Evolutionary conservation across 2,888 invertebrate genomes (phyloP).

Genomic region (Anoncus sp.): DNA sequence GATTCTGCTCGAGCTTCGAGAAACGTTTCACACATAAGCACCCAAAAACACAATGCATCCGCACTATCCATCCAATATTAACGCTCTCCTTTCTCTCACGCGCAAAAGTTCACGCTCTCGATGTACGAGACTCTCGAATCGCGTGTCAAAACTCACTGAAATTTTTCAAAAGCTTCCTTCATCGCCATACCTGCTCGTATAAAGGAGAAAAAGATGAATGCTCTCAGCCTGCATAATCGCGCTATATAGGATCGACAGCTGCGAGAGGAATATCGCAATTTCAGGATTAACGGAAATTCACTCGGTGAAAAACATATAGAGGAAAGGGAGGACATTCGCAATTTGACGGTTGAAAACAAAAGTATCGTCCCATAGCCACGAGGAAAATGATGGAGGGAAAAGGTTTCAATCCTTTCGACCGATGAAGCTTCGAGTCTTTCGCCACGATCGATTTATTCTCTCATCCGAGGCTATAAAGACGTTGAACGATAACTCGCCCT

Average conservation of each 20-base stretch:
- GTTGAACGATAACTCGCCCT: constrained; percentile 59
- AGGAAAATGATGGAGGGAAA: constrained; percentile 62
- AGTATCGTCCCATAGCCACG: constrained; percentile 47
- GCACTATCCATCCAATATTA: constrained; percentile 24
- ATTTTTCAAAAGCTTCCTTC: constrained; percentile 1
- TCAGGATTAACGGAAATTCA: constrained; percentile 1
- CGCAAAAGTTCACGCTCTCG: constrained; percentile 26
- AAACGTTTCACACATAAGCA: constrained; percentile 50
- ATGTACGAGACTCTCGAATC: constrained; percentile 35
- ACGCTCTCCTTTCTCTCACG: constrained; percentile 6
- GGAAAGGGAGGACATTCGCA: constrained; percentile 12
- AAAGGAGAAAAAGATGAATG: constrained; percentile 12
- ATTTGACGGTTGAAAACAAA: constrained; percentile 51
- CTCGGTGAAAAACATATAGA: constrained; percentile 3
- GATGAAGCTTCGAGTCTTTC: constrained; percentile 67
- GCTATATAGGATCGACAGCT: constrained; percentile 49
- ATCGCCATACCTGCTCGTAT: background rate
- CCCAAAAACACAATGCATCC: constrained; percentile 48
- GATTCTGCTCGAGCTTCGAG: constrained; percentile 32
- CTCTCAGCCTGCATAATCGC: constrained; percentile 42
- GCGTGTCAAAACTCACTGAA: constrained; percentile 43
- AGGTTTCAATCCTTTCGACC: constrained; percentile 78
- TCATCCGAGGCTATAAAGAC: constrained; percentile 23
- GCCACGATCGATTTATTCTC: constrained; percentile 59
- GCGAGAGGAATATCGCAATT: constrained; percentile 31